Conservation (phyloP, 2,797 vertebrate species). For the Podargus strigoides region DNA sequence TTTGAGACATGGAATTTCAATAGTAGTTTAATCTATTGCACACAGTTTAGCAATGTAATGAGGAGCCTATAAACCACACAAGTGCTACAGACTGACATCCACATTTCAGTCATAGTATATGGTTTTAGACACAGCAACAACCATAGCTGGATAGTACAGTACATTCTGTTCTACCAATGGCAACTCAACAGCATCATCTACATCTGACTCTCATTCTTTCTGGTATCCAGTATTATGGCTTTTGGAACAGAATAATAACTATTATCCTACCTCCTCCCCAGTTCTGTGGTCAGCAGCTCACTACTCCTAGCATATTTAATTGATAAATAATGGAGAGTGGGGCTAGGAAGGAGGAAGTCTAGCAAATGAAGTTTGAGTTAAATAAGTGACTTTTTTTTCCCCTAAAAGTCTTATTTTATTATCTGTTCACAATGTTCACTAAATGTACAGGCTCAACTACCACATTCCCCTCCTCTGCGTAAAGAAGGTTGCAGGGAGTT, state of each 20-base stretch:
- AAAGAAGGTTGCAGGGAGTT: background rate
- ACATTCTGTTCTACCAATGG: conserved; percentile 41
- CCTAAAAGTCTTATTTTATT: background rate
- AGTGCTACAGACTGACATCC: background rate
- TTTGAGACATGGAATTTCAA: conserved; percentile 20
- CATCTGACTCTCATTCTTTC: conserved; percentile 53
- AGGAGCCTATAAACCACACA: conserved; percentile 8
- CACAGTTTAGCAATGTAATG: background rate
- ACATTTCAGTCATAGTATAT: background rate
- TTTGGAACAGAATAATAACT: conserved; percentile 6
- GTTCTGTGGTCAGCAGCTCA: background rate
- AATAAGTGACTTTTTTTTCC: background rate
- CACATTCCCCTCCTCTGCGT: background rate
- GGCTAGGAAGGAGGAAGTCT: background rate
- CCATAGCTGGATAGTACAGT: background rate
- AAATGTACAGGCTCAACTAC: background rate
- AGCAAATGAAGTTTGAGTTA: background rate
- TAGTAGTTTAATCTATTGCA: conserved; percentile 20
- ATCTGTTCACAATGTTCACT: background rate
- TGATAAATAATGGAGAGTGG: background rate
- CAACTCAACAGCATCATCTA: background rate
- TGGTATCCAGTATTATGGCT: background rate
- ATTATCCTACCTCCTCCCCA: background rate
- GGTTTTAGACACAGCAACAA: conserved; percentile 8
- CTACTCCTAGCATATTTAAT: background rate